phyloP scores from a whole-genome alignment of 2,113 vertebrate genomes.

The Proterorhinus semilunaris region DNA sequence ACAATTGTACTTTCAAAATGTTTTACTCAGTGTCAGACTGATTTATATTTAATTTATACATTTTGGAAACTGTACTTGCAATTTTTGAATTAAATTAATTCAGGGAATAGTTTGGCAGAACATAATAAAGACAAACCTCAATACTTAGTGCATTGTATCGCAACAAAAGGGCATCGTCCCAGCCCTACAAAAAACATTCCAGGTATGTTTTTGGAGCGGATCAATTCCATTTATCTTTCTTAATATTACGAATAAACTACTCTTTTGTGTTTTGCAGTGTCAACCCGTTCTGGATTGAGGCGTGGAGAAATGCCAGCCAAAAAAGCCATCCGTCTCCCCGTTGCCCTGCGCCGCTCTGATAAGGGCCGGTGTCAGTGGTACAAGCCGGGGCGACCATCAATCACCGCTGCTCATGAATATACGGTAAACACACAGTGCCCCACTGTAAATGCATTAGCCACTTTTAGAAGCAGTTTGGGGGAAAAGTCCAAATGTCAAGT shows the following conservation, averaged over 20 bases:
- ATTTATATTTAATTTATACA: too few relatives aligned
- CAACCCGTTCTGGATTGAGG: constrained; percentile 16
- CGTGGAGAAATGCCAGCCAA: constrained; percentile 2
- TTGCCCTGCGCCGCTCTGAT: constrained; percentile 3
- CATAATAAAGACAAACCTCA: too few relatives aligned
- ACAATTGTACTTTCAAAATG: too few relatives aligned
- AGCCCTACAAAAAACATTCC: too few relatives aligned
- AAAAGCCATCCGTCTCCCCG: constrained; percentile 29
- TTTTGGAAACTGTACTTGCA: too few relatives aligned
- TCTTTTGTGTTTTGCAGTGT: constrained; percentile 13
- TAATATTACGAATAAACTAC: neutral
- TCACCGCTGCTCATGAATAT: constrained; percentile 28
- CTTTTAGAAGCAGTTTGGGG: neutral
- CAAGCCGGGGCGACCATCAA: constrained; percentile 25
- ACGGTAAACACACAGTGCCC: neutral
- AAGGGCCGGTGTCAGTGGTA: constrained; percentile 25
- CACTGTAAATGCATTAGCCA: neutral
- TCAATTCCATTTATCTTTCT: constrained; percentile 12
- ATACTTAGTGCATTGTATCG: too few relatives aligned
- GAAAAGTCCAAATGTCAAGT: constrained; percentile 11
- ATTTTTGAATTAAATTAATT: too few relatives aligned
- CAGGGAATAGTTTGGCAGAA: too few relatives aligned
- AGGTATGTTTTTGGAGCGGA: too few relatives aligned
- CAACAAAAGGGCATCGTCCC: too few relatives aligned
- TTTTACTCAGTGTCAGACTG: too few relatives aligned